phyloP scores from a whole-genome alignment of 2,888 invertebrate genomes.

The Monochamus alternatus region DNA sequence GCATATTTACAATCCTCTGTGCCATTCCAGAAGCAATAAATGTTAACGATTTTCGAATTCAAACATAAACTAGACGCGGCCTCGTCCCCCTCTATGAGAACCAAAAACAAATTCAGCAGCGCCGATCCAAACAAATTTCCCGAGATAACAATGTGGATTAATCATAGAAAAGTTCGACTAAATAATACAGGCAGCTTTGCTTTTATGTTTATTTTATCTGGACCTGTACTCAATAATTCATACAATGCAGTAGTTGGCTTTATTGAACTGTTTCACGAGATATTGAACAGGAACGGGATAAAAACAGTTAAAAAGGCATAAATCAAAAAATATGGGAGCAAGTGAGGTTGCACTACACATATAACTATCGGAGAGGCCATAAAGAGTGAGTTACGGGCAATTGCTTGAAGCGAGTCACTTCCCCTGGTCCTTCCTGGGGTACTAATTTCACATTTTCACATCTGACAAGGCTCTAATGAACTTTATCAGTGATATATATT shows the following conservation, averaged over 20 bases:
- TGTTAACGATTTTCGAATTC: not conserved
- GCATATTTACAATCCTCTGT: not conserved
- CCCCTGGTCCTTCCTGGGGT: constrained; percentile 39
- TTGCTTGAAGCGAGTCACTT: constrained; percentile 52
- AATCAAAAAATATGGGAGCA: constrained; percentile 49
- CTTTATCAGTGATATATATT: constrained; percentile 39
- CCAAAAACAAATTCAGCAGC: constrained; percentile 3
- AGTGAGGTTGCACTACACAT: constrained; percentile 46
- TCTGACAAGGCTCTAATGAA: constrained; percentile 42
- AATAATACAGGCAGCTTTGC: not conserved
- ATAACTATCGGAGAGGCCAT: constrained; percentile 51
- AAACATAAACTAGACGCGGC: not conserved
- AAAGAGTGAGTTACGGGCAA: constrained; percentile 57
- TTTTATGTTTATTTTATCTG: constrained; percentile 11
- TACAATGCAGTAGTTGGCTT: constrained; percentile 38
- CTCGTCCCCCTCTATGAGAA: not conserved
- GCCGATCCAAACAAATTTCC: not conserved
- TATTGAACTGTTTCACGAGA: constrained; percentile 47
- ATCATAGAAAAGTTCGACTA: constrained; percentile 9
- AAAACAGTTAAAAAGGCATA: constrained; percentile 55
- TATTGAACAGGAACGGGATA: constrained; percentile 41
- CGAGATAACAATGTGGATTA: constrained; percentile 15
- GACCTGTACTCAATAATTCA: constrained; percentile 29
- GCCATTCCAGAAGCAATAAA: not conserved
- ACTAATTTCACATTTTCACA: constrained; percentile 44